These are phyloP conservation scores for Bufotes viridis DNA, from an alignment of 2,797 vertebrate genomes.

Conservation along the genomic window DNA sequence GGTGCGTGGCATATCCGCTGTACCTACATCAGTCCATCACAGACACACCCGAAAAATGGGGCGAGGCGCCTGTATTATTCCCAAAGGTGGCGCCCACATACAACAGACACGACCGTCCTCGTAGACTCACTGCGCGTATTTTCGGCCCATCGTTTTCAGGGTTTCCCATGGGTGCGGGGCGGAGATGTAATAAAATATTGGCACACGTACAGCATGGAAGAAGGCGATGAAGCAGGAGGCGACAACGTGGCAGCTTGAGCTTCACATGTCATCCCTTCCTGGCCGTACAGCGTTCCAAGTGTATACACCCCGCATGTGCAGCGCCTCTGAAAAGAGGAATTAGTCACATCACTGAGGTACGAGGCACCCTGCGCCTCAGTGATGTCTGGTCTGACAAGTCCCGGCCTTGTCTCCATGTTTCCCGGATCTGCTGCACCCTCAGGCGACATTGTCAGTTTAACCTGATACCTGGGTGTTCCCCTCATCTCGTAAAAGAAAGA, in stretches of 20 bases:
- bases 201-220: not conserved
- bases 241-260: conserved; percentile 38
- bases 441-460: conserved; percentile 3
- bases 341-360: not conserved
- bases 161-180: not conserved
- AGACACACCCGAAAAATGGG: too few species aligned
- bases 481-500: not conserved
- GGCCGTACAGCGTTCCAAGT: conserved; percentile 10
- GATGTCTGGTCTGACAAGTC: conserved; percentile 10
- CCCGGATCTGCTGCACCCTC: not conserved
- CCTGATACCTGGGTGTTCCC: conserved; percentile 29
- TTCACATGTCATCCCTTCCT: conserved; percentile 30
- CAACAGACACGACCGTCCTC: not conserved
- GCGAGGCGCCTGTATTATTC: not conserved
- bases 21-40: too few species aligned
- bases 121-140: not conserved
- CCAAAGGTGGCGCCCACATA: not conserved
- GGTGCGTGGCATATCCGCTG: too few species aligned
- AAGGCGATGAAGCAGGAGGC: conserved; percentile 11
- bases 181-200: conserved; percentile 31
- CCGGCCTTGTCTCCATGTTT: not conserved
- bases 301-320: not conserved
- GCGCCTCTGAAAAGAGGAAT: not conserved
- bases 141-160: not conserved
- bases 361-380: not conserved